These are phyloP conservation scores for Erythrolamprus reginae DNA, from an alignment of 2,113 vertebrate species.

Conservation along the genomic window DNA sequence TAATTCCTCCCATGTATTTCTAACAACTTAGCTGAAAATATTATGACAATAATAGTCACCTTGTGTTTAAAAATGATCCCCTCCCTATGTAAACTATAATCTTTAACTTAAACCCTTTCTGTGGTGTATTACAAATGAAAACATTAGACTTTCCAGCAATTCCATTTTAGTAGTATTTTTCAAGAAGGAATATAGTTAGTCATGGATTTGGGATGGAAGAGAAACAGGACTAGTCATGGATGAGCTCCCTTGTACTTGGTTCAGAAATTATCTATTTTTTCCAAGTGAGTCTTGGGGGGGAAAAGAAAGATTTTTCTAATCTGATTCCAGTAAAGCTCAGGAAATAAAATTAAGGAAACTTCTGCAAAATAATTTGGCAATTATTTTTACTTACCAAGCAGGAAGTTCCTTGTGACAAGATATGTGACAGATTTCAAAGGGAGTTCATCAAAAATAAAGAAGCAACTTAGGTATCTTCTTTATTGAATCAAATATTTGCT, in stretches of 20 bases:
- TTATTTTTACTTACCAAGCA: neutral
- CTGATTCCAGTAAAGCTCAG: neutral
- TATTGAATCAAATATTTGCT: neutral
- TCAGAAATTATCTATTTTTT: neutral
- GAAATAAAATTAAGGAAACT: neutral
- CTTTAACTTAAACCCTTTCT: constrained; percentile 22
- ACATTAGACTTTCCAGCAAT: constrained; percentile 3
- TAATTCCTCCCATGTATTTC: constrained; percentile 38
- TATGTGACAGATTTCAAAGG: neutral
- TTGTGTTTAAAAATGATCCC: constrained; percentile 14
- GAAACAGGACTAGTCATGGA: neutral
- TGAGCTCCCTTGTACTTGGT: neutral
- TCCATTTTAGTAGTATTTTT: constrained; percentile 23
- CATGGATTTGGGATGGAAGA: neutral
- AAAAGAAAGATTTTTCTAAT: neutral
- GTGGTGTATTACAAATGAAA: constrained; percentile 8
- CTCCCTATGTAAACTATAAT: constrained; percentile 4
- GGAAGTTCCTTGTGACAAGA: neutral
- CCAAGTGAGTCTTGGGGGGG: neutral
- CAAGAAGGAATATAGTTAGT: neutral
- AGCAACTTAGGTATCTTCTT: neutral
- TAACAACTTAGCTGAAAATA: constrained; percentile 27
- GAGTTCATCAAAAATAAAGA: neutral
- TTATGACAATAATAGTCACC: constrained; percentile 3
- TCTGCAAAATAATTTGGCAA: neutral